Evolutionary conservation across 2,113 vertebrate genomes (phyloP), one percentile per base, ranked within the genome.

Genomic region (Tretioscincus oriximinensis): DNA sequence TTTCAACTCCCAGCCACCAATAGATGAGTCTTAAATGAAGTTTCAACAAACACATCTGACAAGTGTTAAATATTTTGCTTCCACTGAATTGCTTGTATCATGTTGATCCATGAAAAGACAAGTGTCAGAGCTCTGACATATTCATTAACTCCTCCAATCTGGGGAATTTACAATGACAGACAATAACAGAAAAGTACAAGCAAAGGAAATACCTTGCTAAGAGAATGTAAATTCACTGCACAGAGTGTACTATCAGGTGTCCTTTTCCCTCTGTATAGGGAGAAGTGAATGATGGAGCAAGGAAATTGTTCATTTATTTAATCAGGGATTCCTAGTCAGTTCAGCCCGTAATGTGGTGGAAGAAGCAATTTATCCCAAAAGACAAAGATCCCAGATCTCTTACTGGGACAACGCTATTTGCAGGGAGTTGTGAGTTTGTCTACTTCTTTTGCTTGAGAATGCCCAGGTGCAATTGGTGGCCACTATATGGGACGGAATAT

Each of bases 21-120:
- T 8, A 28, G 21, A 5, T 21, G 47, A 45, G 78, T 20, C 22
- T 72, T 71, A 28, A 75, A 66, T 58, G 29, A 81, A 35, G 24
- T 74, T 67, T n/a, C 47, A 74, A 58, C 69, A 63, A 63, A 63
- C 41, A 67, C 21, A 74, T 61, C 14, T 65, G 70, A 54, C 26
- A 73, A 65, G 70, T 21, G 70, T 80, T 80, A 73, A 80, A 80
- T 73, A 73, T 80, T 80, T 73, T 73, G 70, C 45, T 80, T 63
- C 45, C 65, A 61, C 45, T 51, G 60, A 73, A 67, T 31, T 3
- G 41, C 21, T 67, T 74, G 74, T 66, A 49, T 67, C 71, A 81
- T 74, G 63, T 51, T 67, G 79, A 74, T 81, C 63, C 63, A 74
- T 28, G 79, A 74, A 74, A 81, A 67, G 63, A 73, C n/a, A 73